phyloP scores from a whole-genome alignment of 2,888 invertebrate genomes.

The Synanthedon formicaeformis region DNA sequence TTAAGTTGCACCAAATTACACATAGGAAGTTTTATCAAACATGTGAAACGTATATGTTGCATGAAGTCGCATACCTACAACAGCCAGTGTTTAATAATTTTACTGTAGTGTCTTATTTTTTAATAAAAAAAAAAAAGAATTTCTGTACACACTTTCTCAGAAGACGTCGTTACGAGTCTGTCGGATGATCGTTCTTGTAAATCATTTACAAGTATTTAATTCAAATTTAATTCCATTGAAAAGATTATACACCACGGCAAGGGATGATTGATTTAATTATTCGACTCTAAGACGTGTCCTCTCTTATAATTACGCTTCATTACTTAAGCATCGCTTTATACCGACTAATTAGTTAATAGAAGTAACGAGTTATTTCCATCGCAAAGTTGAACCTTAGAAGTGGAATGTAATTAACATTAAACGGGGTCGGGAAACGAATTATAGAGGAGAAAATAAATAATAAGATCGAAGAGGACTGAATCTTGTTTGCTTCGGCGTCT shows the following conservation, averaged over 20 bases:
- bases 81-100: too few species aligned
- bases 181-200: background rate
- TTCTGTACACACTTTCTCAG: too few species aligned
- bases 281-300: constrained; percentile 64
- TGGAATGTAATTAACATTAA: constrained; percentile 60
- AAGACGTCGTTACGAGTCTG: too few species aligned
- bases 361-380: constrained; percentile 67
- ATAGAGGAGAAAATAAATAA: constrained; percentile 48
- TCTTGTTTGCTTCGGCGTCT: background rate
- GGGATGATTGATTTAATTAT: constrained; percentile 69
- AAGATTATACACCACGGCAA: constrained; percentile 62
- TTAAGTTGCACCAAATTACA: too few species aligned
- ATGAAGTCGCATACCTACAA: too few species aligned
- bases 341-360: constrained; percentile 69
- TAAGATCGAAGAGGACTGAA: constrained; percentile 17
- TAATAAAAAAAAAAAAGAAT: too few species aligned
- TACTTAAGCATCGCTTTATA: constrained; percentile 69
- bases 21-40: too few species aligned
- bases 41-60: too few species aligned
- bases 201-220: constrained; percentile 53
- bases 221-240: constrained; percentile 56
- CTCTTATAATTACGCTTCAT: constrained; percentile 68
- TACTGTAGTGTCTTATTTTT: too few species aligned
- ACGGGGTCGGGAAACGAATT: constrained; percentile 45
- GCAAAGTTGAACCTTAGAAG: constrained; percentile 41